Conservation (phyloP, 2,797 vertebrate species). For the Nyctalus aviator region DNA sequence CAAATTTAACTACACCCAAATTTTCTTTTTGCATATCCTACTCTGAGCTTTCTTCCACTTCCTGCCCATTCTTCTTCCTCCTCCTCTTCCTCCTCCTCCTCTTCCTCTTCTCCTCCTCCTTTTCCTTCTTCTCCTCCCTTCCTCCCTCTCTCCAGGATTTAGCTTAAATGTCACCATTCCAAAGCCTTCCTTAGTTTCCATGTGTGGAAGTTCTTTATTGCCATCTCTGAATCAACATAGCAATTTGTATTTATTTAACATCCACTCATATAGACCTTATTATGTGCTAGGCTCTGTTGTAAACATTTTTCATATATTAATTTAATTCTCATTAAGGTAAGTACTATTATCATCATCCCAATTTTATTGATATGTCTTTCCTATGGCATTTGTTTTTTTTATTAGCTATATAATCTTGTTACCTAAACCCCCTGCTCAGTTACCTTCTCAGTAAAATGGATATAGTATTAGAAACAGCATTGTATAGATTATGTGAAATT, state of each 20-base stretch:
- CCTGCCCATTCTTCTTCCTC: not conserved
- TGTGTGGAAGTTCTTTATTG: slow-evolving; percentile 49
- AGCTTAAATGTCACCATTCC: slow-evolving; percentile 3
- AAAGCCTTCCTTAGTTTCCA: slow-evolving; percentile 45
- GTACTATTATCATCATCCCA: not conserved
- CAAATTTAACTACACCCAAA: not conserved
- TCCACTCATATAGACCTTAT: not conserved
- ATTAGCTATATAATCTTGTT: slow-evolving; percentile 46
- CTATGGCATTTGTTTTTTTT: slow-evolving; percentile 12
- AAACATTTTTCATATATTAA: slow-evolving; percentile 51
- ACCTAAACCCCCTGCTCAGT: not conserved
- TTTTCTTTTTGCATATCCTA: not conserved
- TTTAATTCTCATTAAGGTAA: slow-evolving; percentile 47
- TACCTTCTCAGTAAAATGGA: slow-evolving; percentile 18
- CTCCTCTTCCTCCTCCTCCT: too few relatives aligned
- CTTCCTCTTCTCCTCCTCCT: too few relatives aligned
- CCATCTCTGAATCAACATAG: slow-evolving; percentile 28
- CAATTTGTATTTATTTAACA: slow-evolving; percentile 53
- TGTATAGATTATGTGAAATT: slow-evolving; percentile 9
- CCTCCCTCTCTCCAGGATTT: not conserved
- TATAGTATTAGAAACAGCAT: not conserved
- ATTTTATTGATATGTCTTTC: slow-evolving; percentile 49
- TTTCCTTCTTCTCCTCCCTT: rapidly evolving
- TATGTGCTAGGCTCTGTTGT: slow-evolving; percentile 39
- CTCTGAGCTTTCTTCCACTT: not conserved